Evolutionary conservation across 2,113 vertebrate species (phyloP), one percentile per base, ranked within the genome.

Genomic region (Cyrtonyx montezumae): DNA sequence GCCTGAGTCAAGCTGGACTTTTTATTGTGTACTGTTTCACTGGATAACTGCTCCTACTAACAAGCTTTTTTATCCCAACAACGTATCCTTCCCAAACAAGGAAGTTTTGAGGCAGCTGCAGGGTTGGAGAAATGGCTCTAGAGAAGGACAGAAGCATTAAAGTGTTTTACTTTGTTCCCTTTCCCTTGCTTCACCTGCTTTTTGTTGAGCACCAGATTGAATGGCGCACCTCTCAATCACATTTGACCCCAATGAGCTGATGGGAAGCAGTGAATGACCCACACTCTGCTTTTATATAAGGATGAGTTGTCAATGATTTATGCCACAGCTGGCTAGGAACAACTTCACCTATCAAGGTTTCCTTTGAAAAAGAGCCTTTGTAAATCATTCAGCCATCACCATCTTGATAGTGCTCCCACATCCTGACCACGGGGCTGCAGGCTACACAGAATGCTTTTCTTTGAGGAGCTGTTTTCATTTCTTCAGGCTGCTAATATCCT

Each of bases 401-500:
- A 56, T 7, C 71, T 26, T 36, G 59, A 62, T 18, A 69, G 21
- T 0, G 0, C 10, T 91, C 26, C 21, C 8, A 23, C 32, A 42
- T 65, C 32, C 36, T 73, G 62, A 56, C 58, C 84, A 42, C 37
- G 53, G 30, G 28, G 42, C 73, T 85, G 75, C 34, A 78, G 20
- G 36, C 56, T 43, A 18, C 37, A 58, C 40, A 83, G n/a, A 61
- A 92, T 8, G 8, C 63, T 87, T 85, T 80, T 62, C 48, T 90
- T 87, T 46, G 65, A 20, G 19, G 43, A 6, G 4, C 67, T 79
- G 8, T 87, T 95, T 96, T 86, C 8, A 25, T 74, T 83, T 79
- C 49, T 78, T 68, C 42, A 81, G 34, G 25, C 74, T 88, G 87
- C 56, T 78, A 92, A 70, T 61, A 93, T 82, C 75, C 91, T 93